phyloP scores from a whole-genome alignment of 1,140 invertebrate genomes.

The Anagrus nilaparvatae region DNA sequence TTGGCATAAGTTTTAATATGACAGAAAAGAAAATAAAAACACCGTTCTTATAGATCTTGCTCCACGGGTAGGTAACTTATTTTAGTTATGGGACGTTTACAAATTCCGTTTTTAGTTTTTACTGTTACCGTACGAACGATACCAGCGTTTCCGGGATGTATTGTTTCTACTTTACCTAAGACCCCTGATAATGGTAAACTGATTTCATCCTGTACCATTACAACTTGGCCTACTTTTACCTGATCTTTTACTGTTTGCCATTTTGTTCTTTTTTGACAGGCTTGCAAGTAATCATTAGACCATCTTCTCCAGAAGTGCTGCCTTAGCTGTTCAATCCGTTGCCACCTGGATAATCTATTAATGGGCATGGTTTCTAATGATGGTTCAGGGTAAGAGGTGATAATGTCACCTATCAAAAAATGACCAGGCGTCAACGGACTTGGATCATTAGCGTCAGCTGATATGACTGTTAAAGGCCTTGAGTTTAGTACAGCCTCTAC shows the following conservation, averaged over 20 bases:
- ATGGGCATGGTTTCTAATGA: background rate
- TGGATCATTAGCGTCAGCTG: constrained; percentile 13
- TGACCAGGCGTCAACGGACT: constrained; percentile 14
- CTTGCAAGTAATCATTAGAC: constrained; percentile 20
- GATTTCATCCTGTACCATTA: constrained; percentile 14
- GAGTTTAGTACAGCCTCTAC: constrained; percentile 26
- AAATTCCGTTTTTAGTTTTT: background rate
- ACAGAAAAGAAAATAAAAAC: too few relatives aligned
- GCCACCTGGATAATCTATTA: constrained; percentile 2
- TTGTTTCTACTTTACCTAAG: constrained; percentile 2
- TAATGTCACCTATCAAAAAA: constrained; percentile 16
- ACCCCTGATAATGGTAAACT: constrained; percentile 3
- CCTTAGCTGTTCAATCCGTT: background rate
- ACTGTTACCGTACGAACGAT: background rate
- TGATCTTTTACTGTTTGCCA: constrained; percentile 12
- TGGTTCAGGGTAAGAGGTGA: constrained; percentile 8
- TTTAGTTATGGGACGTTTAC: background rate
- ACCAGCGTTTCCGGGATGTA: background rate
- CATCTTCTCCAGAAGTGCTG: constrained; percentile 25
- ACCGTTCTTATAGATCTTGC: too few relatives aligned
- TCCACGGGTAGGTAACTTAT: background rate
- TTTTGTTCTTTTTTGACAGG: constrained; percentile 18
- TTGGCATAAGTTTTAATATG: too few relatives aligned
- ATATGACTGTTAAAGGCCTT: constrained; percentile 18
- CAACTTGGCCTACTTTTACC: constrained; percentile 3